Percentiles rank a stretch among this genome's conserved stretches.
phyloP scores from a whole-genome alignment of 2,113 vertebrate genomes.

The Struthidea cinerea region DNA sequence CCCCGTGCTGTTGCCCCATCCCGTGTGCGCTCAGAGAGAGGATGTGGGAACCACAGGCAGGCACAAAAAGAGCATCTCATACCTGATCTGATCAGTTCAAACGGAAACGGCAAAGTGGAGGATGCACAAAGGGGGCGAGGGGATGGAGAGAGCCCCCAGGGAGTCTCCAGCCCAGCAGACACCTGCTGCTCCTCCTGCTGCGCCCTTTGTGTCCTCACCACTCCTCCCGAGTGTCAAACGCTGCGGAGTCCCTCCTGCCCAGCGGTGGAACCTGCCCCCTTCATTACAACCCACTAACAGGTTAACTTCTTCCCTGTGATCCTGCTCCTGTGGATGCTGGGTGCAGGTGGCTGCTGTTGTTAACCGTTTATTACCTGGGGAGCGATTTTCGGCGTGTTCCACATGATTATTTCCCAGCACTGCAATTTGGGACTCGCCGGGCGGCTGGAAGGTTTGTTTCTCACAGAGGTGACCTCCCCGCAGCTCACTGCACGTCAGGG shows the following conservation, averaged over 20 bases:
- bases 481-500: constrained; percentile 61
- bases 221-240: accelerated
- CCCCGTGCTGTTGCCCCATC: neutral
- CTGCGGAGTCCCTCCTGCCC: neutral
- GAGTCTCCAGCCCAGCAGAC: neutral
- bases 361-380: constrained; percentile 55
- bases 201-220: no score
- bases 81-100: neutral
- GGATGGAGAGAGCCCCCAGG: accelerated
- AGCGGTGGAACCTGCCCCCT: neutral
- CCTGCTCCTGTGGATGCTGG: neutral
- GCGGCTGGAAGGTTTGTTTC: constrained; percentile 58
- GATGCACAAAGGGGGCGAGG: accelerated
- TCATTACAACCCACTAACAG: neutral
- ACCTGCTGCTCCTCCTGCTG: neutral
- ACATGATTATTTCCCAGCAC: constrained; percentile 50
- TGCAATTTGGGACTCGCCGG: constrained; percentile 62
- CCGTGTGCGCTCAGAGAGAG: neutral
- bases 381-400: constrained; percentile 12
- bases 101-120: neutral
- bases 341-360: constrained; percentile 32
- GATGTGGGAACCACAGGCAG: neutral
- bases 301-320: neutral
- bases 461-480: constrained; percentile 73
- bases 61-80: neutral